Percentiles rank a stretch among this genome's conserved stretches.
phyloP scores from a whole-genome alignment of 2,113 vertebrate species.

The Chroicocephalus ridibundus region DNA sequence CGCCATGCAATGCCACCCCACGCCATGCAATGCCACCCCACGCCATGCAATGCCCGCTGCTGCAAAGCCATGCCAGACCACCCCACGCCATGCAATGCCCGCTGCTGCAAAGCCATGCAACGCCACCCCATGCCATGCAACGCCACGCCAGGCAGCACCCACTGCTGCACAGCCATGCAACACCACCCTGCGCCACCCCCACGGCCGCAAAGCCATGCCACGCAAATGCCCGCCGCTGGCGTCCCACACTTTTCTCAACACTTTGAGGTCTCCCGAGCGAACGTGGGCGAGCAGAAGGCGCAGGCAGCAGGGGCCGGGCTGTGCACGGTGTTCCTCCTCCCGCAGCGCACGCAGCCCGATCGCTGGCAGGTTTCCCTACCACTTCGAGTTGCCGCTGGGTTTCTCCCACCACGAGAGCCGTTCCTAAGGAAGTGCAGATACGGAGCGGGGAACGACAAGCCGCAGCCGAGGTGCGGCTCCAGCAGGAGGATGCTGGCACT shows the following conservation, averaged over 20 bases:
- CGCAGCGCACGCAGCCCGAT: accelerated
- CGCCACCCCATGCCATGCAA: neutral
- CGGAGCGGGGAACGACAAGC: accelerated
- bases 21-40: neutral
- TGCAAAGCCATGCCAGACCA: neutral
- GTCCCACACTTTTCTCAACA: accelerated
- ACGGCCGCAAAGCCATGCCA: neutral
- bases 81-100: neutral
- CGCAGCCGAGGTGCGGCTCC: neutral
- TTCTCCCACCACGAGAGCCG: neutral
- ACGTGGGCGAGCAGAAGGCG: accelerated
- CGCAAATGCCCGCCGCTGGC: accelerated
- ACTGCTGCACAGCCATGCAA: neutral
- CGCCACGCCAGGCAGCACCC: neutral
- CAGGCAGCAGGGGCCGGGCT: neutral
- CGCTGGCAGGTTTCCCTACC: neutral
- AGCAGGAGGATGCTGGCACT: neutral
- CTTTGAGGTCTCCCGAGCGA: accelerated
- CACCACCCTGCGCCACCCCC: neutral
- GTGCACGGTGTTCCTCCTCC: accelerated
- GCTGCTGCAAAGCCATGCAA: neutral
- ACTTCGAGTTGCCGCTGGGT: accelerated
- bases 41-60: accelerated
- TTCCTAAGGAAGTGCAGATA: accelerated
- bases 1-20: neutral